These are phyloP conservation scores for Xylota sylvarum DNA, from an alignment of 2,888 invertebrate species.

Conservation along the genomic window DNA sequence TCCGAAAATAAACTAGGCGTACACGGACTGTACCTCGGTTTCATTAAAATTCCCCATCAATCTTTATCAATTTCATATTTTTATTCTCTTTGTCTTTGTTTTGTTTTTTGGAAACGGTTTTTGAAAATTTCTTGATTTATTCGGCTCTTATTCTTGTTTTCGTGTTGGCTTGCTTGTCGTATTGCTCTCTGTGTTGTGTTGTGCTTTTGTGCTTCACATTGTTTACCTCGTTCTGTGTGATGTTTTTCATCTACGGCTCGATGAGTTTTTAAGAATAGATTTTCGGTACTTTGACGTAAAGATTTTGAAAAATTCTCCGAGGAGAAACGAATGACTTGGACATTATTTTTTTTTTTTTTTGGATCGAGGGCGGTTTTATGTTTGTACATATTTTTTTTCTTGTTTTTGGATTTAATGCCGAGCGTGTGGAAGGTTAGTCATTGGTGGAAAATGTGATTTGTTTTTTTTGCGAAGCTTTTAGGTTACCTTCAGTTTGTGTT, in stretches of 20 bases:
- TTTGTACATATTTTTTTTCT: no score
- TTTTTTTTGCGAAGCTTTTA: no score
- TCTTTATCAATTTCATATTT: conserved; percentile 54
- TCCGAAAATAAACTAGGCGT: conserved; percentile 41
- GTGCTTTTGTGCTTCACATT: conserved; percentile 6
- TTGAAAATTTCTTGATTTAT: conserved; percentile 47
- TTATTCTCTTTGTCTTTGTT: conserved; percentile 32
- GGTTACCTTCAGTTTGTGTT: no score
- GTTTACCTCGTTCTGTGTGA: conserved; percentile 6
- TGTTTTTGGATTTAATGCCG: background rate
- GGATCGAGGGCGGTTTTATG: conserved; percentile 9
- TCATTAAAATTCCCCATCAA: conserved; percentile 55
- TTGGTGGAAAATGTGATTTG: no score
- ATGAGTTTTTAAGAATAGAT: conserved; percentile 10
- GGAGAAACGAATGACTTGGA: background rate
- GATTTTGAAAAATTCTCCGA: background rate
- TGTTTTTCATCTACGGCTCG: conserved; percentile 7
- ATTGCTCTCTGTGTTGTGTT: no score
- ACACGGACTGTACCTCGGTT: conserved; percentile 32
- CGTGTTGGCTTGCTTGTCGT: background rate
- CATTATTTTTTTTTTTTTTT: conserved; percentile 21
- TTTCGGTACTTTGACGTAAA: conserved; percentile 25
- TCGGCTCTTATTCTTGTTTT: background rate
- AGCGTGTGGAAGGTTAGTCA: background rate
- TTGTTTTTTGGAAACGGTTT: conserved; percentile 19